Evolutionary conservation across 1,140 invertebrate genomes (phyloP), one percentile per base, ranked within the genome.

Genomic region (Harlomillsia oculata): DNA sequence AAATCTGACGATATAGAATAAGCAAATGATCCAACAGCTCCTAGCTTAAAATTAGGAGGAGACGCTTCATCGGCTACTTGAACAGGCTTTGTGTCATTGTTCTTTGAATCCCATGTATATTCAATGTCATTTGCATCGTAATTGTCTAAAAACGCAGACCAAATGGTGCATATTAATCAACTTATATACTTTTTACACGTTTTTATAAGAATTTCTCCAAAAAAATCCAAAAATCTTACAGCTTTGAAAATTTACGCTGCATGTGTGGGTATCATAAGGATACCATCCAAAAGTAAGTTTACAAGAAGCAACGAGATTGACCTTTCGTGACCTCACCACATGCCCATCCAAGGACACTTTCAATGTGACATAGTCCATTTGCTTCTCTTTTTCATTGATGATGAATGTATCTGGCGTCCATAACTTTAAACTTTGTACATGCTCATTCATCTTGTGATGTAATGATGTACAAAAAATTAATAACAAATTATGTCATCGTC

Each of bases 211-310:
- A 40, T 40, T 40, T 40, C 11, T 18, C 18, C 23, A 43, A 3
- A 43, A 21, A 43, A 11, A 20, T 9, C 21, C 16, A 41, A 20
- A 20, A 18, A 16, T 34, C 34, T 50, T 26, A 50, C 48, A 50
- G 13, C 48, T 50, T 50, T 50, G 32, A 39, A 50, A 29, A 16
- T 39, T 23, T 8, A 50, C n/a, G 26, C 34, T 36, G 34, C 48
- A 50, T 8, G n/a, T 16, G 18, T 50, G 48, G 20, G 20, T 23
- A 9, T 50, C 48, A 14, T 50, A 30, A 23, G 48, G 48, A 16
- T 37, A 50, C n/a, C 26, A 50, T 11, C 48, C 48, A 23, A 50
- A 50, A 14, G 48, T 50, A 32, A 50, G 36, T 25, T 36, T 23
- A 26, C 48, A 50, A 11, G 32, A n/a, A 5, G 48, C 48, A 37